These are phyloP conservation scores for Felis chaus DNA, from an alignment of 2,113 vertebrate genomes.

Conservation along the genomic window DNA sequence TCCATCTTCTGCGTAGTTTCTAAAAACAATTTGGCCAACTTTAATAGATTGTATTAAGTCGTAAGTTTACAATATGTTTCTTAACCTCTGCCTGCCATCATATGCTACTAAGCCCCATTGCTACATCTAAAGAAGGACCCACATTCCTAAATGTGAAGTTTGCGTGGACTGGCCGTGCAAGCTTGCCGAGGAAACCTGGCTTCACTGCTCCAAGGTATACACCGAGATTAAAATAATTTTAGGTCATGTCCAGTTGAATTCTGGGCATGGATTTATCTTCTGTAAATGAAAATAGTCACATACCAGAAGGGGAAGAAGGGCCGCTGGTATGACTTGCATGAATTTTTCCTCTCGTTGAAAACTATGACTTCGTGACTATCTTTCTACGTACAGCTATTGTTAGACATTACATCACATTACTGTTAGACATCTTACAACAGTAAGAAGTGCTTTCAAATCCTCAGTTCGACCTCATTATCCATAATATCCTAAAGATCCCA, in stretches of 20 bases:
- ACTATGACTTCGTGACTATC: neutral
- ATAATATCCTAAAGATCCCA: neutral
- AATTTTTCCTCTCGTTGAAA: neutral
- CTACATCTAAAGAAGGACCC: neutral
- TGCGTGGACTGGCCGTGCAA: too few relatives aligned
- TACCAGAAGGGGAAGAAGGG: neutral
- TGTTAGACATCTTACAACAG: neutral
- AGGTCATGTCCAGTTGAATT: neutral
- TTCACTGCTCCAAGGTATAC: neutral
- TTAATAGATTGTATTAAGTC: neutral
- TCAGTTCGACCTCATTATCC: neutral
- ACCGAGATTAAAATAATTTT: neutral
- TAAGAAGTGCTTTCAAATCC: neutral
- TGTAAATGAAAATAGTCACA: constrained; percentile 14
- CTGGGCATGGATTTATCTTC: constrained; percentile 38
- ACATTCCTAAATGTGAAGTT: neutral
- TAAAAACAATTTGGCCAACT: neutral
- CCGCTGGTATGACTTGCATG: neutral
- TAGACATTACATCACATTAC: neutral
- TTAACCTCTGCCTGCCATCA: neutral
- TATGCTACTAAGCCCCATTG: neutral
- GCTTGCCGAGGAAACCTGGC: neutral
- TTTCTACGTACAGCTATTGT: neutral
- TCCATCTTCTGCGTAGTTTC: neutral
- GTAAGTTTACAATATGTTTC: neutral